phyloP scores from a whole-genome alignment of 2,888 invertebrate genomes.

The Trichacis sp. region DNA sequence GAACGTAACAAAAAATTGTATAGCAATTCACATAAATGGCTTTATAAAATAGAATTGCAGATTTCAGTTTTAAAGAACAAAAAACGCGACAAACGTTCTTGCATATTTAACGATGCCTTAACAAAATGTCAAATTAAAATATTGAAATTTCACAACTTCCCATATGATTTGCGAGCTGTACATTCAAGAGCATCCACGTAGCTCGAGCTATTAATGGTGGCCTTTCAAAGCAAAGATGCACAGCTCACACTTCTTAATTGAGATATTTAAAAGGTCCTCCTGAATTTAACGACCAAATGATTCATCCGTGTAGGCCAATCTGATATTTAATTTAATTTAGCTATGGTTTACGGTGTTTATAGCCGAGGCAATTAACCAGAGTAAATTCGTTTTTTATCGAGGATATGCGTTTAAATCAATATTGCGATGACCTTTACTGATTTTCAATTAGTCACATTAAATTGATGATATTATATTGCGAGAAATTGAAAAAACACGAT shows the following conservation, averaged over 20 bases:
- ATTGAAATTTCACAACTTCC: constrained; percentile 9
- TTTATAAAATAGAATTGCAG: too few relatives aligned
- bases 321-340: too few relatives aligned
- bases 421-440: neutral
- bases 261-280: neutral
- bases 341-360: too few relatives aligned
- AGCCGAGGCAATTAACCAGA: too few relatives aligned
- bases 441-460: neutral
- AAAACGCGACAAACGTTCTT: constrained; percentile 12
- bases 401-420: neutral
- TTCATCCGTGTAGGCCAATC: neutral
- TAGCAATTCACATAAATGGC: too few relatives aligned
- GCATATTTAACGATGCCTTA: constrained; percentile 25
- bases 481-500: neutral
- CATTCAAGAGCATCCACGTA: constrained; percentile 1
- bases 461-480: neutral
- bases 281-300: neutral
- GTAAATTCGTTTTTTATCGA: neutral
- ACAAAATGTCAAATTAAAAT: constrained; percentile 24
- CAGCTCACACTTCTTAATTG: neutral
- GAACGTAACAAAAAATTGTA: too few relatives aligned
- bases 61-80: constrained; percentile 13
- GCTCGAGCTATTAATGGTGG: constrained; percentile 2
- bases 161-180: constrained; percentile 8
- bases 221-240: constrained; percentile 1